Conservation (phyloP, 2,797 vertebrate genomes). For the Amblyopsis hoosieri region DNA sequence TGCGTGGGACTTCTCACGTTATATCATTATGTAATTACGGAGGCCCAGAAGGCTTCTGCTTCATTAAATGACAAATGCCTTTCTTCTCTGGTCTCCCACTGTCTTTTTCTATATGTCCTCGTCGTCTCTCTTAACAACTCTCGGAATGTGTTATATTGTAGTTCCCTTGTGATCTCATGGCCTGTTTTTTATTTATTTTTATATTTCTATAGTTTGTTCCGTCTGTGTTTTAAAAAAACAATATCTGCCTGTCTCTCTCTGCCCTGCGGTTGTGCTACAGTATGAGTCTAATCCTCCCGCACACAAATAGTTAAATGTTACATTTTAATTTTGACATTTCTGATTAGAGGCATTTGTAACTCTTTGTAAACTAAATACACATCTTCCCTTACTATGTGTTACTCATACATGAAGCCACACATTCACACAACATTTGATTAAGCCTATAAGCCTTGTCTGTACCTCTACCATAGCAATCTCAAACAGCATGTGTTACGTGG, state of each 20-base stretch:
- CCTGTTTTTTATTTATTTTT: too few species aligned
- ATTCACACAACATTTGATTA: too few species aligned
- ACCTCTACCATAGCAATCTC: too few species aligned
- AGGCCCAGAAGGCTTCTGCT: background rate
- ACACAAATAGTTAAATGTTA: conserved; percentile 29
- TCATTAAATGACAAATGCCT: conserved; percentile 15
- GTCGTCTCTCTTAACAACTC: conserved; percentile 3
- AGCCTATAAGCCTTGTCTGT: too few species aligned
- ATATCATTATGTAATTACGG: conserved; percentile 32
- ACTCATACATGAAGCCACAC: conserved; percentile 2
- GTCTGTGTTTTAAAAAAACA: too few species aligned
- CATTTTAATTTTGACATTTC: conserved; percentile 32
- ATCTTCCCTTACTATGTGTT: background rate
- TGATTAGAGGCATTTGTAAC: conserved; percentile 5
- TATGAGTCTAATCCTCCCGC: conserved; percentile 34
- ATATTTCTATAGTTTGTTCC: too few species aligned
- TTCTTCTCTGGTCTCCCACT: background rate
- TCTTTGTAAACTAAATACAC: conserved; percentile 7
- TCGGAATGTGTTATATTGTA: too few species aligned
- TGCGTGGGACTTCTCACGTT: conserved; percentile 15
- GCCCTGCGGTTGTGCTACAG: conserved; percentile 12
- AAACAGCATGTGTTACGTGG: too few species aligned
- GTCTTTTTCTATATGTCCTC: background rate
- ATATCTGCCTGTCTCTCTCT: conserved; percentile 4
- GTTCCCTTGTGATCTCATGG: too few species aligned